A percentile compares a stretch with the other conserved stretches of the same genome.
These are phyloP conservation scores for Phaethon lepturus DNA, from an alignment of 2,113 vertebrate genomes.

Conservation along the genomic window DNA sequence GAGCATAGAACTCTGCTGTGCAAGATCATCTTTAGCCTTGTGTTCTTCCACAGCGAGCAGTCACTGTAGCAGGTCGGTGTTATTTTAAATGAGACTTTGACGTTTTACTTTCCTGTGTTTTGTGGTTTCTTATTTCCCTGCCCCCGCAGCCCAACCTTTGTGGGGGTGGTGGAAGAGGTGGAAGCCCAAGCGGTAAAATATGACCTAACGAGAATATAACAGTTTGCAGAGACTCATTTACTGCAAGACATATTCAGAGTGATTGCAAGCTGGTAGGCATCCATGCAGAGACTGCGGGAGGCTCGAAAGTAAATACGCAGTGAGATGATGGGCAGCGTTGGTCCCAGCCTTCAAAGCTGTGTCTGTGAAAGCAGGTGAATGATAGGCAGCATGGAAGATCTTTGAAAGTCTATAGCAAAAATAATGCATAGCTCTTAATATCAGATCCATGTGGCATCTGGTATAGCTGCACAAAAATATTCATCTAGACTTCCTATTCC, in stretches of 20 bases:
- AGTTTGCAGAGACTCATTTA: neutral
- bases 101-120: neutral
- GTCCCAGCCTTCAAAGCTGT: neutral
- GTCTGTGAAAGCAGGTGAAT: neutral
- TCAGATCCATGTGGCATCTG: neutral
- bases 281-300: neutral
- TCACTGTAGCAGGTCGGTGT: neutral
- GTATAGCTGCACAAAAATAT: neutral
- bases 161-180: neutral
- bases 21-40: neutral
- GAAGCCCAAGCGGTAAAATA: neutral
- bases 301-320: fast-evolving
- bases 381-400: neutral
- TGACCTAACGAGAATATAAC: neutral
- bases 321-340: neutral
- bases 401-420: neutral
- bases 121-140: neutral
- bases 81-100: neutral
- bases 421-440: neutral
- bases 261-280: neutral
- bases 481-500: neutral
- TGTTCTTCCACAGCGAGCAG: neutral
- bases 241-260: fast-evolving
- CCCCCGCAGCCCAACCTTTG: neutral
- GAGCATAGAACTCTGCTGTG: neutral